These are phyloP conservation scores for Varecia variegata DNA, from an alignment of 2,797 vertebrate species.

Conservation along the genomic window DNA sequence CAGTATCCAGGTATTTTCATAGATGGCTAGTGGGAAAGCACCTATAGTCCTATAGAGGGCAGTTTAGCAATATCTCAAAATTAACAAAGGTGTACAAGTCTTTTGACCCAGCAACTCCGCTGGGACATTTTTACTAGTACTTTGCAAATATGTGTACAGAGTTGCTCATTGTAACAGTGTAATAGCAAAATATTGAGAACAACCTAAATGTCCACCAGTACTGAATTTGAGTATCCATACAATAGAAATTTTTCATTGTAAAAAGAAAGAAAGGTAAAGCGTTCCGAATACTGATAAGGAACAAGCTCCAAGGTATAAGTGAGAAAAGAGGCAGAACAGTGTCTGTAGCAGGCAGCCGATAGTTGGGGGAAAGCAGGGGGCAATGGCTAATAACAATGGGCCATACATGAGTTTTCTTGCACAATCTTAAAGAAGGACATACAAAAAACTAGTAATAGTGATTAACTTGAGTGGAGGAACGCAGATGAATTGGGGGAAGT, in stretches of 20 bases:
- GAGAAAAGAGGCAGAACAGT: not conserved
- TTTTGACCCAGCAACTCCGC: not conserved
- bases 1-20: not conserved
- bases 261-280: not conserved
- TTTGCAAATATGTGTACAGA: not conserved
- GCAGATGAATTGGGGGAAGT: not conserved
- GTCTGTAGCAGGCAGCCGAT: not conserved
- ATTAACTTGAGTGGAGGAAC: not conserved
- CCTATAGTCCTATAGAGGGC: not conserved
- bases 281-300: not conserved
- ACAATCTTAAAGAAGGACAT: not conserved
- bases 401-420: not conserved
- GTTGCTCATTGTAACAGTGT: not conserved
- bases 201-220: not conserved
- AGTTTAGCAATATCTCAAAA: not conserved
- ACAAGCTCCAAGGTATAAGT: not conserved
- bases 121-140: not conserved
- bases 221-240: not conserved
- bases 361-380: not conserved
- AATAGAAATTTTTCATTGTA: not conserved
- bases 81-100: not conserved
- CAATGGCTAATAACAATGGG: not conserved
- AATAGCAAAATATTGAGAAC: not conserved
- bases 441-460: not conserved
- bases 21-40: too few relatives aligned